Evolutionary conservation across 64 coral and sea anemone species (phyloP).

Genomic region (Dendrophyllia cribrosa): DNA sequence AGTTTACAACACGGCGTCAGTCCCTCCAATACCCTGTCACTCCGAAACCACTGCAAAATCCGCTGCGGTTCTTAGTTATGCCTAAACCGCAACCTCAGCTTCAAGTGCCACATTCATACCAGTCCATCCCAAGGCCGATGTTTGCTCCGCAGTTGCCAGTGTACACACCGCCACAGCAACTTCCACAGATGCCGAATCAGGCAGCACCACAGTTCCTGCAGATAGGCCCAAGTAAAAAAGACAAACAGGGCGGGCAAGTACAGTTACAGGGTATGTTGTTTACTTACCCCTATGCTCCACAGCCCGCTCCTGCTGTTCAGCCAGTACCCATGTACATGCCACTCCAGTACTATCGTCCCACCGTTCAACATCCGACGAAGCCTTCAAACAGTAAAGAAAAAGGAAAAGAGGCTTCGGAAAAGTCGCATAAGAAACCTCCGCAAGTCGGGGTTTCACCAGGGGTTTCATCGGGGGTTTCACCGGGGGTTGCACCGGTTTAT

Average conservation of each 20-base stretch:
- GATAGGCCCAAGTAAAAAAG: slow-evolving; percentile 5
- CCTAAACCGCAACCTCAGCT: not conserved
- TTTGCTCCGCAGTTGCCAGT: not conserved
- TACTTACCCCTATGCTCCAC: not conserved
- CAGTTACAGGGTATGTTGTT: slow-evolving; percentile 21
- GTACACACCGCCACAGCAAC: not conserved
- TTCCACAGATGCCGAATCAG: not conserved
- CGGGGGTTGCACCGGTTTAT: not conserved
- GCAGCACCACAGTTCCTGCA: slow-evolving; percentile 12
- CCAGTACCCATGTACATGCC: slow-evolving; percentile 8
- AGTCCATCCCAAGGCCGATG: not conserved
- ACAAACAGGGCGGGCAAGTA: not conserved
- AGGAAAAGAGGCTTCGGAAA: not conserved
- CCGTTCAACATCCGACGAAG: not conserved
- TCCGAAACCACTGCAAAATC: not conserved
- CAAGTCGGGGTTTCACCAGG: not conserved
- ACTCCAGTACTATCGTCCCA: not conserved
- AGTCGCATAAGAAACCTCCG: not conserved
- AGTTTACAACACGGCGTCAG: not conserved
- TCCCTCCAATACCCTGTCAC: not conserved
- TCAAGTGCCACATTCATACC: slow-evolving; percentile 20
- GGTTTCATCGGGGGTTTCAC: no score
- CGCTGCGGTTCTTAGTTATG: not conserved
- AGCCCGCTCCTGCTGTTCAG: not conserved
- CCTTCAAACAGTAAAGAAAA: not conserved